Evolutionary conservation across 2,797 vertebrate genomes (phyloP), one percentile per base, ranked within the genome.

Genomic region (Sebastes minor): DNA sequence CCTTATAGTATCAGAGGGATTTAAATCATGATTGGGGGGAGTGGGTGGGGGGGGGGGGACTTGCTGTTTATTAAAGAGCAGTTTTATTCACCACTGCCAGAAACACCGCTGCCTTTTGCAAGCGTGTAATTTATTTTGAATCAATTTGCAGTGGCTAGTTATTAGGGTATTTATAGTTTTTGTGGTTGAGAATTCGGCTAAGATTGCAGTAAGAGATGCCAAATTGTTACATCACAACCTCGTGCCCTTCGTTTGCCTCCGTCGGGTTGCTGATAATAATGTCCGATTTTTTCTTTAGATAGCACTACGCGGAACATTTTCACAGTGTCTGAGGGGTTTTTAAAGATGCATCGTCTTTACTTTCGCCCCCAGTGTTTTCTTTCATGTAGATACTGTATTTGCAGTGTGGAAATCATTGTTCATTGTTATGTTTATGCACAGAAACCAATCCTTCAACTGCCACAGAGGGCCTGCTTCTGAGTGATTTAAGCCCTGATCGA

Each of bases 1-100:
- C 95, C 83, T 90, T 95, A 93, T 87, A 91, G 89, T 92, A 89
- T 92, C 84, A 83, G 80, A 89, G 89, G 86, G 88, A 90, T 59
- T 95, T 91, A 92, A 95, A 93, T 94, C 95, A 94, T 92, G 83
- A 91, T 22, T 52, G 65, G 53, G 49, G 1, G 55, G 38, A 3
- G 18, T 49, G 81, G 75, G 6, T 6, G 27, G 11, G 35, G 10
- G n/a, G n/a, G n/a, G 30, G 5, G 35, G 12, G 6, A 52, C 75
- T 74, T 80, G 46, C 42, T 74, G 63, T 87, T 85, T 80, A 63
- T 84, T 77, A 42, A 73, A 66, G 46, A 85, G 76, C 67, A 55
- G 71, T 93, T 90, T 79, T 80, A 73, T 86, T 85, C 76, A 89
- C 66, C 76, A 88, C 91, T 93, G 91, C 88, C 89, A 89, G 80